phyloP scores from a whole-genome alignment of 2,797 vertebrate genomes.

The Sus cebifrons region DNA sequence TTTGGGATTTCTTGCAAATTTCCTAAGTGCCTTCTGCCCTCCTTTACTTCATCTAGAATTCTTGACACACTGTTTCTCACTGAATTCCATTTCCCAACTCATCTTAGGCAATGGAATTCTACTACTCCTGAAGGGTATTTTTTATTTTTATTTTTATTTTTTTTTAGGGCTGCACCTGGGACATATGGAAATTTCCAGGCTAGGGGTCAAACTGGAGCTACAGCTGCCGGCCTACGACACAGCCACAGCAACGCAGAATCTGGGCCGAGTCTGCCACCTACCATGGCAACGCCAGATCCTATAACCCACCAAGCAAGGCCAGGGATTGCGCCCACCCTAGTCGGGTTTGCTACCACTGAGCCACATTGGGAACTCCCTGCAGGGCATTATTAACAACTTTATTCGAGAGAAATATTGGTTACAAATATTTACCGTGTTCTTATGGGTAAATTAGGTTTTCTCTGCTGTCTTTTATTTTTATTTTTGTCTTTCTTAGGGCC shows the following conservation, averaged over 20 bases:
- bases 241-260: too few relatives aligned
- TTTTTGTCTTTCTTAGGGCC: too few relatives aligned
- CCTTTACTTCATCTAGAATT: background rate
- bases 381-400: background rate
- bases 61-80: background rate
- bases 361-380: background rate
- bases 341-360: too few relatives aligned
- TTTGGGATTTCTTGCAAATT: background rate
- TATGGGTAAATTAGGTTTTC: conserved; percentile 23
- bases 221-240: too few relatives aligned
- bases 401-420: conserved; percentile 21
- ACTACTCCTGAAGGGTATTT: background rate
- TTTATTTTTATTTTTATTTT: too few relatives aligned
- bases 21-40: background rate
- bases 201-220: too few relatives aligned
- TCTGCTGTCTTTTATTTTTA: background rate
- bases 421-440: background rate
- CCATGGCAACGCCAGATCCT: too few relatives aligned
- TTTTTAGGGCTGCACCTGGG: too few relatives aligned
- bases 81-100: background rate
- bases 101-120: background rate
- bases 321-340: too few relatives aligned
- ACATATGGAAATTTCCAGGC: too few relatives aligned
- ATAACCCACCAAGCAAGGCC: too few relatives aligned
- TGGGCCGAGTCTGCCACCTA: too few relatives aligned